Conservation (phyloP, 2,113 vertebrate species). For the Macrotus californicus region DNA sequence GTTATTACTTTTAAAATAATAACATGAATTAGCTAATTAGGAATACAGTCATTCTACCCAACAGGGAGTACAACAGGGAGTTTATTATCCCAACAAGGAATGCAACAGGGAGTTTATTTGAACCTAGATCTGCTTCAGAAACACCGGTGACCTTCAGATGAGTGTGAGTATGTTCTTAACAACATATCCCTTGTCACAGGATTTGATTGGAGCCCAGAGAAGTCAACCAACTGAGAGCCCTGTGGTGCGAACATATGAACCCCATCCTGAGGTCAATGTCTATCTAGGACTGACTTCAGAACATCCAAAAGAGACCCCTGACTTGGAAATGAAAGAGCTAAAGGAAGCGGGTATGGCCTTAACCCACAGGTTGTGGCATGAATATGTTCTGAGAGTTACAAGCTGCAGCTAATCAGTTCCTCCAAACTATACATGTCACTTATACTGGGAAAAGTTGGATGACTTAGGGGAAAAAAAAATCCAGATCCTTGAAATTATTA, state of each 20-base stretch:
- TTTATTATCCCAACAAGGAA: too few relatives aligned
- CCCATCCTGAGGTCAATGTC: constrained; percentile 66
- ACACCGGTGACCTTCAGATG: background rate
- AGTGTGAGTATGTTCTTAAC: background rate
- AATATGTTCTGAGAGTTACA: background rate
- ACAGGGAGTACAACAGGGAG: background rate
- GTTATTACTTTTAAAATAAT: background rate
- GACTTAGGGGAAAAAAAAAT: background rate
- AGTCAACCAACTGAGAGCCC: background rate
- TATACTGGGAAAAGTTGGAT: background rate
- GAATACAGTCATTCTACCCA: background rate
- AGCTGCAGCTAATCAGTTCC: background rate
- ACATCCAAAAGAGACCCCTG: constrained; percentile 26
- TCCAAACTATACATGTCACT: background rate
- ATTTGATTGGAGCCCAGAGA: constrained; percentile 68
- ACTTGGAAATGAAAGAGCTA: constrained; percentile 54
- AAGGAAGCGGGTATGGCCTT: constrained; percentile 65
- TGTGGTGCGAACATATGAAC: constrained; percentile 6
- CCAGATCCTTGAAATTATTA: constrained; percentile 10
- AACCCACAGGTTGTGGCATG: background rate
- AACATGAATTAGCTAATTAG: background rate
- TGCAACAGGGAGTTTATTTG: background rate
- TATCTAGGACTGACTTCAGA: constrained; percentile 70
- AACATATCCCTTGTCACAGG: constrained; percentile 61
- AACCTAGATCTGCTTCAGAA: background rate